Evolutionary conservation across 2,797 vertebrate genomes (phyloP), one percentile per base, ranked within the genome.

Genomic region (Lagocephalus sceleratus): DNA sequence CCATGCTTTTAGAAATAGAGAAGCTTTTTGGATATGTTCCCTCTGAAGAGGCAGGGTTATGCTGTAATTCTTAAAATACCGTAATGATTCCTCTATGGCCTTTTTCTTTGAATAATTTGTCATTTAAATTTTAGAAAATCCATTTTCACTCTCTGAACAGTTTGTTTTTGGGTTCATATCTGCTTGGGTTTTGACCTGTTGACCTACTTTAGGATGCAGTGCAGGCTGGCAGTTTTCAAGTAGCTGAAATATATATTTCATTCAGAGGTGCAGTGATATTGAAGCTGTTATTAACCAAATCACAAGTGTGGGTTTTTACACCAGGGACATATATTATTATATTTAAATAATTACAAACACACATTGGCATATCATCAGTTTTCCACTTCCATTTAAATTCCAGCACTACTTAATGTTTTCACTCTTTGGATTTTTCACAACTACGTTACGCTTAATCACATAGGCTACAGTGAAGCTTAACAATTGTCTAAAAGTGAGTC

Each of bases 191-290:
- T 5, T 52, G 39, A 69, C 66, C 57, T 46, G 62, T 48, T 69
- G 68, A 51, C 64, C 64, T 68, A 62, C 58, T 72, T 76, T 21
- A 48, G 15, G 47, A 16, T 22, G 38, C 19, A 17, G 20, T 17
- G 16, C 17, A 21, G 39, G 53, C 68, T 40, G 46, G 57, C 51
- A 50, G 26, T 22, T 1, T 22, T 22, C 17, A 2, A 20, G n/a
- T 12, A 22, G 44, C 44, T 46, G 21, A 23, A 46, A 20, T 15
- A 8, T 23, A 23, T 46, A 21, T 21, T 4, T 35, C 22, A 22
- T 22, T 15, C 47, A 1, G 6, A 20, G 2, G 21, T 44, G 47
- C 10, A 3, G 15, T 17, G 45, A 39, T 7, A 6, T 15, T 22
- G 10, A 44, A 43, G 7, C 1, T 40, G 5, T 6, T 49, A 47